A percentile compares a stretch with the other conserved stretches of the same genome.
phyloP scores from a whole-genome alignment of 2,113 vertebrate genomes.

The Brachypodius melanocephalos region DNA sequence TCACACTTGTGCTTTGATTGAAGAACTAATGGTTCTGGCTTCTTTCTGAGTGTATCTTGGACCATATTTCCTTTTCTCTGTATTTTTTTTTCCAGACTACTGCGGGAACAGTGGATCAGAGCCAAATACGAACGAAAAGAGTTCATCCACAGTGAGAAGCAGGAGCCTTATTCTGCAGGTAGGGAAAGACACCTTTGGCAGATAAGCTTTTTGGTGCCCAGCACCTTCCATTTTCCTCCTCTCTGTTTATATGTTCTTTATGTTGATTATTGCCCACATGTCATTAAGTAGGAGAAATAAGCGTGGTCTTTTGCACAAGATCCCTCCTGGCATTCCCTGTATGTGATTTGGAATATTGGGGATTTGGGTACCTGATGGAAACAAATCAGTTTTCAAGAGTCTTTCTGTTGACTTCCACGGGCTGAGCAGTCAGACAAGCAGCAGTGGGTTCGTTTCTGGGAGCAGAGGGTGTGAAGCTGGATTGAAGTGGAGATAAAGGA shows the following conservation, averaged over 20 bases:
- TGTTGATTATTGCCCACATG: neutral
- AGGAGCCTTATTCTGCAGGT: slow-evolving; percentile 98
- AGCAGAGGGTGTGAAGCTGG: neutral
- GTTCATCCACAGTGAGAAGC: slow-evolving; percentile 89
- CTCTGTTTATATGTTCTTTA: neutral
- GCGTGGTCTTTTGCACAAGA: neutral
- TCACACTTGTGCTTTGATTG: neutral
- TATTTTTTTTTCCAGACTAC: slow-evolving; percentile 75
- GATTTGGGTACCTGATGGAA: neutral
- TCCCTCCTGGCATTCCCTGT: neutral
- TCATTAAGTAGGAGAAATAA: neutral
- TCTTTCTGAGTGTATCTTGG: neutral
- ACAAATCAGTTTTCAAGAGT: neutral
- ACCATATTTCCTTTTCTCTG: neutral
- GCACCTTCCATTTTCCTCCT: neutral
- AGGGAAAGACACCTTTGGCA: neutral
- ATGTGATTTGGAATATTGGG: neutral
- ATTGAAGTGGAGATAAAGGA: neutral
- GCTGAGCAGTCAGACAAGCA: neutral
- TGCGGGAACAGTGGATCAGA: slow-evolving; percentile 95
- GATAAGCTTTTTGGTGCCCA: neutral
- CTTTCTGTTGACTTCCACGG: neutral
- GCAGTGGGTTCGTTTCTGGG: neutral
- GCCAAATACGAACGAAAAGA: slow-evolving; percentile 94
- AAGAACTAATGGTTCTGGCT: neutral